Conservation (phyloP, 2,113 vertebrate species). For the Phyllostomus hastatus region DNA sequence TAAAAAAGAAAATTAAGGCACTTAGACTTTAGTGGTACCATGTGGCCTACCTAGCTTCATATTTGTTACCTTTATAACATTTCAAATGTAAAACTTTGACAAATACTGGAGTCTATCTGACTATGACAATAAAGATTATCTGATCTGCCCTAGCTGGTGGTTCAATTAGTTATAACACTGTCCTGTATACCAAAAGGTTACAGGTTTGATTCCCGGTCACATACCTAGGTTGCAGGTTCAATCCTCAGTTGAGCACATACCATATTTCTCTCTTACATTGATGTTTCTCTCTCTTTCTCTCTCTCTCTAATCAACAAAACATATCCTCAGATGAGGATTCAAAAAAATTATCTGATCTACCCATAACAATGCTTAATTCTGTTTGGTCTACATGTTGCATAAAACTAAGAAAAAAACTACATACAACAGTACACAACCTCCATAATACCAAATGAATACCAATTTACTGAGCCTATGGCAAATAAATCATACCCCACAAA, state of each 20-base stretch:
- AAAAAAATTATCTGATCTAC: background rate
- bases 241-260: too few species aligned
- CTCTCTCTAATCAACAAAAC: too few species aligned
- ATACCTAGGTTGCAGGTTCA: too few species aligned
- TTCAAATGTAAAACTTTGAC: background rate
- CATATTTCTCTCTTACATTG: too few species aligned
- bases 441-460: constrained; percentile 5
- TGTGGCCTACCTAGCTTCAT: background rate
- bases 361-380: background rate
- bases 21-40: background rate
- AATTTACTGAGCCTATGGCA: background rate
- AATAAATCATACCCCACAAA: background rate
- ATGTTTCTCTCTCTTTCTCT: too few species aligned
- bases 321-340: too few species aligned
- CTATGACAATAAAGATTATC: background rate
- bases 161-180: too few species aligned
- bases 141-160: background rate
- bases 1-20: background rate
- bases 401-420: background rate
- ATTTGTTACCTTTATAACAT: background rate
- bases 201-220: too few species aligned
- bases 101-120: background rate
- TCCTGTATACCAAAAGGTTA: too few species aligned
- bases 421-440: background rate
- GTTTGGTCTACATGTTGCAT: background rate